Percentiles rank a stretch among this genome's conserved stretches.
phyloP scores from a whole-genome alignment of 2,113 vertebrate species.

The Larimichthys polyactis region DNA sequence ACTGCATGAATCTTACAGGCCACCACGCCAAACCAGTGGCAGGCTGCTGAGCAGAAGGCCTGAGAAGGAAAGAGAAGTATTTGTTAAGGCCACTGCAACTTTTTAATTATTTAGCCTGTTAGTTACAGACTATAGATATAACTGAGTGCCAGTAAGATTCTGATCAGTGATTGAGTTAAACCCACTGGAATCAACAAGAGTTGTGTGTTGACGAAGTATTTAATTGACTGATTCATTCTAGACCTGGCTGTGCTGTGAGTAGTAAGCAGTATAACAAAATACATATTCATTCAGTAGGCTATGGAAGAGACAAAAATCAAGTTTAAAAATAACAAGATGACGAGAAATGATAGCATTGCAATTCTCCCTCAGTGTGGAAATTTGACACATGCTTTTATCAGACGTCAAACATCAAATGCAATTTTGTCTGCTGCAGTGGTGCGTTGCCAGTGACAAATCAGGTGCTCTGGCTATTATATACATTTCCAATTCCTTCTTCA shows the following conservation, averaged over 20 bases:
- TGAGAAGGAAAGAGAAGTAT: constrained; percentile 17
- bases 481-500: not conserved
- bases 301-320: not conserved
- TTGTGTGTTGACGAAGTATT: not conserved
- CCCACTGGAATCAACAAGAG: not conserved
- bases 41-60: constrained; percentile 82
- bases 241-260: too few relatives aligned
- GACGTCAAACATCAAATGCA: not conserved
- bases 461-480: not conserved
- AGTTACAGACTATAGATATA: not conserved
- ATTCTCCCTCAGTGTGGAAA: not conserved
- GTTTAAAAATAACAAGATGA: not conserved
- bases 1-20: constrained; percentile 86
- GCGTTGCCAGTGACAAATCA: not conserved
- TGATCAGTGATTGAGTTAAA: not conserved
- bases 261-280: not conserved
- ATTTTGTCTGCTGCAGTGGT: not conserved
- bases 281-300: not conserved
- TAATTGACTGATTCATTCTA: not conserved
- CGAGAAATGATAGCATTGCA: not conserved
- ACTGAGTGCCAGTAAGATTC: not conserved
- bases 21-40: constrained; percentile 88
- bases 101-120: not conserved
- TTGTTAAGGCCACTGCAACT: not conserved
- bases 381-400: not conserved